Percentiles rank a stretch among this genome's conserved stretches.
Evolutionary conservation across 2,113 vertebrate species (phyloP).

Genomic region (Oryzias melastigma): DNA sequence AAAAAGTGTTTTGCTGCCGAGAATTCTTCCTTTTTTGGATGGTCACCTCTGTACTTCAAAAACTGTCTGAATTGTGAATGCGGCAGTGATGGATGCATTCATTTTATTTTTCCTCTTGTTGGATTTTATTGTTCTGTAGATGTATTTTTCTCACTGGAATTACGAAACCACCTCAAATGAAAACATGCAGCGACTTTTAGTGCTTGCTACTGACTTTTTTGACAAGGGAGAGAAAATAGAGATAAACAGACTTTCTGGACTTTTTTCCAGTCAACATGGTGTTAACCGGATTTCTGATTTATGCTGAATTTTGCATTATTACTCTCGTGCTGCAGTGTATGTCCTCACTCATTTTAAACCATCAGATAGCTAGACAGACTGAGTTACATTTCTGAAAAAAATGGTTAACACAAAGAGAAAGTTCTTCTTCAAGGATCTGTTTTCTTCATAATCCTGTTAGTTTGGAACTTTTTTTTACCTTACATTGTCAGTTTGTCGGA

Average conservation of each 20-base stretch:
- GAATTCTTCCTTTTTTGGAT: constrained; percentile 30
- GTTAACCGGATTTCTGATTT: no score
- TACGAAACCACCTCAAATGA: not conserved
- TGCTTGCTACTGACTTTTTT: not conserved
- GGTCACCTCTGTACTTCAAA: constrained; percentile 32
- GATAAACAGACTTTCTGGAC: not conserved
- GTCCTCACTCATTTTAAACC: no score
- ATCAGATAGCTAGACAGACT: no score
- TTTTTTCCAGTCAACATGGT: no score
- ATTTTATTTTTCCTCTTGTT: constrained; percentile 38
- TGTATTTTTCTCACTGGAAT: constrained; percentile 17
- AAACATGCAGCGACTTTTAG: constrained; percentile 8
- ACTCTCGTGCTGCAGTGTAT: no score
- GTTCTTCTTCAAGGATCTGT: no score
- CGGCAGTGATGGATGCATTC: constrained; percentile 29
- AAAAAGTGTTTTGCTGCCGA: constrained; percentile 45
- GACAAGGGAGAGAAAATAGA: not conserved
- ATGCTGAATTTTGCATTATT: no score
- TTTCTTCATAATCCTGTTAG: no score
- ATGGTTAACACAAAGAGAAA: no score
- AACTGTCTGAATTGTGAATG: constrained; percentile 43
- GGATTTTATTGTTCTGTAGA: constrained; percentile 21
- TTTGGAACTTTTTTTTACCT: no score
- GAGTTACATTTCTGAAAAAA: no score
- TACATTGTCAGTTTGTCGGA: no score